A percentile compares a stretch with the other conserved stretches of the same genome.
phyloP scores from a whole-genome alignment of 2,888 invertebrate genomes.

The Caenorhabditis angaria region DNA sequence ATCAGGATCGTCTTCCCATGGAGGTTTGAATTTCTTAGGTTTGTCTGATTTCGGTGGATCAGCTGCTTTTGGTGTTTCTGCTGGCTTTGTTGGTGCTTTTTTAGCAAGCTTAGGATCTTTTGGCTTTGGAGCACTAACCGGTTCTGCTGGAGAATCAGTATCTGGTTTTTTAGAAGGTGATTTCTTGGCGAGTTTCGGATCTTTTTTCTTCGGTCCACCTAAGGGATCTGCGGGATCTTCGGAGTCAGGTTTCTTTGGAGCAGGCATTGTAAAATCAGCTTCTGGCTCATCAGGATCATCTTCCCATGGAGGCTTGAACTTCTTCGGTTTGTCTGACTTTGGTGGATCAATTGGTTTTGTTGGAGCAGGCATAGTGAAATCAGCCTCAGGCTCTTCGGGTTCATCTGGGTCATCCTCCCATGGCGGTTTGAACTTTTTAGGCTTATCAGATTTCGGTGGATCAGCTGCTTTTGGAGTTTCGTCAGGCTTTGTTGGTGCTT shows the following conservation, averaged over 20 bases:
- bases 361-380: slow-evolving; percentile 22
- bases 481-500: slow-evolving; percentile 16
- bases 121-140: slow-evolving; percentile 21
- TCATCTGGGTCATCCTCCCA: slow-evolving; percentile 7
- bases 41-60: slow-evolving; percentile 16
- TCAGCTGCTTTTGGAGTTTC: slow-evolving; percentile 2
- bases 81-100: slow-evolving; percentile 23
- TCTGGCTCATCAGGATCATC: slow-evolving; percentile 22
- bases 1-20: slow-evolving; percentile 42
- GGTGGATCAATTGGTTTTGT: slow-evolving; percentile 9
- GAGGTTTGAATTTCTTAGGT: slow-evolving; percentile 40
- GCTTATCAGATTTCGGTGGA: slow-evolving; percentile 12
- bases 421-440: neutral
- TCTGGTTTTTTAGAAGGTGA: slow-evolving; percentile 21
- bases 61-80: slow-evolving; percentile 12
- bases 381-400: slow-evolving; percentile 18
- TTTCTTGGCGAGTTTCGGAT: slow-evolving; percentile 37
- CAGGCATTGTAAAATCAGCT: slow-evolving; percentile 37
- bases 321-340: slow-evolving; percentile 23
- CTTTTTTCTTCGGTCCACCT: slow-evolving; percentile 32
- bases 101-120: slow-evolving; percentile 35
- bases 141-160: slow-evolving; percentile 24
- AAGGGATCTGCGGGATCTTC: slow-evolving; percentile 41
- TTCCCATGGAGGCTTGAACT: slow-evolving; percentile 20
- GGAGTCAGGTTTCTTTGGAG: slow-evolving; percentile 28